These are phyloP conservation scores for Conomelus anceps DNA, from an alignment of 2,888 invertebrate genomes.

Conservation along the genomic window DNA sequence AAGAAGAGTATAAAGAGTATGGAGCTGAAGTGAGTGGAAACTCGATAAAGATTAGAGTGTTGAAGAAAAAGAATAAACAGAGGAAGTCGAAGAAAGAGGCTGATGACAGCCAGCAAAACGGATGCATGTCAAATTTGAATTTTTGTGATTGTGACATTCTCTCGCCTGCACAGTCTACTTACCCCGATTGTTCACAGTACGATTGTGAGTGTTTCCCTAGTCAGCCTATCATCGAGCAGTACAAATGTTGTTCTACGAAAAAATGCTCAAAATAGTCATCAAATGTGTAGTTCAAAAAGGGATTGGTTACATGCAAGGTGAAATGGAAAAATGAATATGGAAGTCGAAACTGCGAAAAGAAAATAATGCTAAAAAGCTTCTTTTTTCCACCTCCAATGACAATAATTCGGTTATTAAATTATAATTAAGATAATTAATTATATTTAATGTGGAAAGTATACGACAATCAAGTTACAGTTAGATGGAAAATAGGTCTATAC, in stretches of 20 bases:
- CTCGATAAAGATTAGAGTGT: slow-evolving; percentile 30
- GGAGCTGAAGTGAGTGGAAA: slow-evolving; percentile 31
- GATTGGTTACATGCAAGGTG: too few relatives aligned
- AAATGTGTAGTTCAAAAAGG: too few relatives aligned
- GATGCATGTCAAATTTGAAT: background rate
- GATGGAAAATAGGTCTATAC: too few relatives aligned
- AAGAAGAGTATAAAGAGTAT: slow-evolving; percentile 30
- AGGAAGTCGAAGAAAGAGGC: background rate
- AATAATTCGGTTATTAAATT: too few relatives aligned
- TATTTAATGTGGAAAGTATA: too few relatives aligned
- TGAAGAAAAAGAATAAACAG: slow-evolving; percentile 27
- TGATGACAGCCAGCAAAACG: background rate
- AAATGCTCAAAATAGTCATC: too few relatives aligned
- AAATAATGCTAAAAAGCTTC: background rate
- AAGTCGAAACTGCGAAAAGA: background rate
- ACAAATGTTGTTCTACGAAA: too few relatives aligned
- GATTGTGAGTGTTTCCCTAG: too few relatives aligned
- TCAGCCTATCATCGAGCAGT: too few relatives aligned
- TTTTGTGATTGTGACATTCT: background rate
- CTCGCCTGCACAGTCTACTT: background rate
- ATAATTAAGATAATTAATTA: too few relatives aligned
- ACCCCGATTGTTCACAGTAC: background rate
- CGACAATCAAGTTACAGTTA: too few relatives aligned
- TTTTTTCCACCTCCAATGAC: too few relatives aligned
- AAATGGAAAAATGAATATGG: background rate